These are phyloP conservation scores for Dasyprocta punctata DNA, from an alignment of 2,113 vertebrate genomes.

Conservation along the genomic window DNA sequence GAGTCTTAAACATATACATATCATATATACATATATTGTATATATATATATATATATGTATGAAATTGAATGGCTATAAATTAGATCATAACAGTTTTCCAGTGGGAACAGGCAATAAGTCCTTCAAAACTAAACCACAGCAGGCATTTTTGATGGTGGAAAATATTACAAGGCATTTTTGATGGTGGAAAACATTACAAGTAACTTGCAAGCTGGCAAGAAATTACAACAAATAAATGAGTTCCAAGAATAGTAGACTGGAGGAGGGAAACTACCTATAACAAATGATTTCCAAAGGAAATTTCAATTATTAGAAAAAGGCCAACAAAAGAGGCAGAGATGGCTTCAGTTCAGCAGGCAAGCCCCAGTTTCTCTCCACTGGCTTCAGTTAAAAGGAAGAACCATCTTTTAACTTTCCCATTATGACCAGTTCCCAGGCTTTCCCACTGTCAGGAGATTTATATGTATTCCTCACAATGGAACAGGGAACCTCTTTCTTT, in stretches of 20 bases:
- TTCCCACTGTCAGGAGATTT: background rate
- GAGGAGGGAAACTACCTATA: slow-evolving; percentile 63
- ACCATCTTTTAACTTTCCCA: background rate
- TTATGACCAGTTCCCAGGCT: background rate
- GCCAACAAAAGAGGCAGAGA: slow-evolving; percentile 51
- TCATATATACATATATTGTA: too few species aligned
- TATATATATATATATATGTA: background rate
- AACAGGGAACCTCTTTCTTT: background rate
- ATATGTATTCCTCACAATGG: background rate
- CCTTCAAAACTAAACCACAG: slow-evolving; percentile 71
- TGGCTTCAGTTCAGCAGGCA: background rate
- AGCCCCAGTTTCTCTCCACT: background rate
- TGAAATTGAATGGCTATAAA: slow-evolving; percentile 64
- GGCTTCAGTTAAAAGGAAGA: slow-evolving; percentile 38
- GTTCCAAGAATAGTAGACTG: slow-evolving; percentile 74
- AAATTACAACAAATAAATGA: slow-evolving; percentile 57
- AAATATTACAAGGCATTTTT: slow-evolving; percentile 72
- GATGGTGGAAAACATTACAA: slow-evolving; percentile 72
- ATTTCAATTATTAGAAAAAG: slow-evolving; percentile 72
- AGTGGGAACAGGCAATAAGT: slow-evolving; percentile 62
- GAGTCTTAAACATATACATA: too few species aligned
- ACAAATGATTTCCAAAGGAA: slow-evolving; percentile 78
- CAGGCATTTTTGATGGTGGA: slow-evolving; percentile 65
- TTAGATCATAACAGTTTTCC: slow-evolving; percentile 69
- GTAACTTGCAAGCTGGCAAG: slow-evolving; percentile 71